phyloP scores from a whole-genome alignment of 2,888 invertebrate species.

The Synanthedon myopaeformis region DNA sequence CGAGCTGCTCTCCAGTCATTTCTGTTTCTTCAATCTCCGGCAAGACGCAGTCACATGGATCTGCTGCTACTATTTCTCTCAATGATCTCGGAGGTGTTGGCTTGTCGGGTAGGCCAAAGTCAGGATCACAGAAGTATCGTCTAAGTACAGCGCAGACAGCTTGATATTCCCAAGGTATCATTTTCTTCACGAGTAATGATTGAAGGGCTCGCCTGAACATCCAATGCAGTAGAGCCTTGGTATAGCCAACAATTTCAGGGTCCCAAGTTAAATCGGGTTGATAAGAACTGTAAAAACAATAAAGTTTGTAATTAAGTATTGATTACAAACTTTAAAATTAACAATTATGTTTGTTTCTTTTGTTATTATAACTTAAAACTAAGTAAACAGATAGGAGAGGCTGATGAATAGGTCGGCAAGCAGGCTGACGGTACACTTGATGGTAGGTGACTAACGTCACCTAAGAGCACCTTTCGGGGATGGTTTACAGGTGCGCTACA shows the following conservation, averaged over 20 bases:
- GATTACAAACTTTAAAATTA: too few relatives aligned
- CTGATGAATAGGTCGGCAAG: too few relatives aligned
- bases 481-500: too few relatives aligned
- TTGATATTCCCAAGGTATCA: slow-evolving; percentile 21
- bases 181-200: slow-evolving; percentile 26
- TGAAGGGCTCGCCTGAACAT: slow-evolving; percentile 56
- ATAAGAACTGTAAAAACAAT: slow-evolving; percentile 33
- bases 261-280: slow-evolving; percentile 51
- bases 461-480: too few relatives aligned
- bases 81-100: slow-evolving; percentile 23
- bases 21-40: slow-evolving; percentile 32
- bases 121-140: slow-evolving; percentile 42
- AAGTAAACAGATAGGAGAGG: too few relatives aligned
- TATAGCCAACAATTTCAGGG: slow-evolving; percentile 30
- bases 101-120: slow-evolving; percentile 44
- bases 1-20: slow-evolving; percentile 12
- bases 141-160: slow-evolving; percentile 29
- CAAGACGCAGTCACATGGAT: slow-evolving; percentile 45
- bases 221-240: slow-evolving; percentile 39
- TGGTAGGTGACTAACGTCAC: too few relatives aligned
- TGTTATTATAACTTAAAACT: too few relatives aligned
- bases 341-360: too few relatives aligned
- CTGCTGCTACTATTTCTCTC: slow-evolving; percentile 23
- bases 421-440: too few relatives aligned
- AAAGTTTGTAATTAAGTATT: too few relatives aligned